phyloP scores from a whole-genome alignment of 2,797 vertebrate genomes.

The Cephalopachus bancanus region DNA sequence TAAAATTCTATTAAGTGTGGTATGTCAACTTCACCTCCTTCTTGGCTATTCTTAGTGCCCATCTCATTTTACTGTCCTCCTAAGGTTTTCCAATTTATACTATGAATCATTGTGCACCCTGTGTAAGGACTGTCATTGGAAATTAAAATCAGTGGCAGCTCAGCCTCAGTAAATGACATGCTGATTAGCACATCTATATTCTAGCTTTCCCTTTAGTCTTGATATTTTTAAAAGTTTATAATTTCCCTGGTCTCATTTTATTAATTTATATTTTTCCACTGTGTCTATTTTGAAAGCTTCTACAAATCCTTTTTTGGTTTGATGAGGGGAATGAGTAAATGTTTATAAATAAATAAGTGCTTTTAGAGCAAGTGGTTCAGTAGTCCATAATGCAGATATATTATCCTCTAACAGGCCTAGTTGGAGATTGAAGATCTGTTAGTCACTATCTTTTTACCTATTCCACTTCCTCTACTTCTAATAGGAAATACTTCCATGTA shows the following conservation, averaged over 20 bases:
- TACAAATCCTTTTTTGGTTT: constrained; percentile 21
- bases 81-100: constrained; percentile 52
- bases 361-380: background rate
- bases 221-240: background rate
- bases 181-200: background rate
- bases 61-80: background rate
- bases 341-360: constrained; percentile 18
- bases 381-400: background rate
- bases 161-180: background rate
- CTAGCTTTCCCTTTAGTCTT: constrained; percentile 32
- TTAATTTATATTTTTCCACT: constrained; percentile 2
- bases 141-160: constrained; percentile 41
- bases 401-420: background rate
- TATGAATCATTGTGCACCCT: background rate
- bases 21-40: background rate
- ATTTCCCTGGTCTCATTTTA: constrained; percentile 45
- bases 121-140: background rate
- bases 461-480: background rate
- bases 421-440: background rate
- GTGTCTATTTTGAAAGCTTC: constrained; percentile 36
- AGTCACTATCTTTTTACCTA: background rate
- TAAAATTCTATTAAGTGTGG: constrained; percentile 21
- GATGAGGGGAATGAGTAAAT: background rate
- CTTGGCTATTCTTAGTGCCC: background rate
- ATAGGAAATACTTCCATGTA: background rate